A percentile compares a stretch with the other conserved stretches of the same genome.
Evolutionary conservation across 1,140 invertebrate species (phyloP).

Genomic region (Saccostrea cuccullata): DNA sequence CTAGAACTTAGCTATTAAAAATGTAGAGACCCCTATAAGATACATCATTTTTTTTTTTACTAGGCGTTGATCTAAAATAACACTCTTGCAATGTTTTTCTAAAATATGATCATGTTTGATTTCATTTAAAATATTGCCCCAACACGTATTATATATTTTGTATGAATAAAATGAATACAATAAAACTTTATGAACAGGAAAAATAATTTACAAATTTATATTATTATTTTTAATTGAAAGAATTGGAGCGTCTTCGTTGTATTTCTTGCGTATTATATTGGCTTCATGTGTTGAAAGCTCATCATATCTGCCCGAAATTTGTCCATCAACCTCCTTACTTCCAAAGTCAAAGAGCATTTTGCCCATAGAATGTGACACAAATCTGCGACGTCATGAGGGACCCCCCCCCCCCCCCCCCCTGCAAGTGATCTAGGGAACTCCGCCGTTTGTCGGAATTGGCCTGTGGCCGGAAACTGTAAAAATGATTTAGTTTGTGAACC

Average conservation of each 20-base stretch:
- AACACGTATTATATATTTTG: too few species aligned
- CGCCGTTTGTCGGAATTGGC: not conserved
- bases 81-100: too few species aligned
- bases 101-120: too few species aligned
- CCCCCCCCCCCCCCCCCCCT: too few species aligned
- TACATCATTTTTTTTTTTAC: too few species aligned
- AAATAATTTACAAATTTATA: too few species aligned
- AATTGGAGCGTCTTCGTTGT: not conserved
- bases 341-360: not conserved
- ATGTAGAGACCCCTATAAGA: too few species aligned
- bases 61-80: too few species aligned
- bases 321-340: not conserved
- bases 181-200: too few species aligned
- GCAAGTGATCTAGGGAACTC: not conserved
- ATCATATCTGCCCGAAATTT: not conserved
- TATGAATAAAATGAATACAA: too few species aligned
- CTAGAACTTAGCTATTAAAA: too few species aligned
- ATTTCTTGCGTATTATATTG: not conserved
- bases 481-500: not conserved
- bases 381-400: not conserved
- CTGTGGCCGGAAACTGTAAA: not conserved
- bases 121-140: too few species aligned
- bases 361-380: constrained; percentile 1
- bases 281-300: not conserved
- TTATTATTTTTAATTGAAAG: not conserved